Conservation (phyloP, 2,888 invertebrate species). For the Eulithis prunata region DNA sequence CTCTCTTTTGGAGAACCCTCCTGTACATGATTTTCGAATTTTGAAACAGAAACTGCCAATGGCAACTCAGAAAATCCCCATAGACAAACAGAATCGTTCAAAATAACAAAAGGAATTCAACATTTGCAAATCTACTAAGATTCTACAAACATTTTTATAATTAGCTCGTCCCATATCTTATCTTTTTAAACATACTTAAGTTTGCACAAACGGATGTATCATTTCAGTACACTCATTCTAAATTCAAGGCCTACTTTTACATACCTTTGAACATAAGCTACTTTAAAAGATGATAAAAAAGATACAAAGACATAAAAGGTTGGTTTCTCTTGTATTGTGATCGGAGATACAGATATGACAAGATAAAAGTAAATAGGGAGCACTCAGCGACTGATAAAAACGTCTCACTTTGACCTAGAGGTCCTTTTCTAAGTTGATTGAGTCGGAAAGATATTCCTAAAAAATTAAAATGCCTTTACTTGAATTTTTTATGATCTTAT, state of each 20-base stretch:
- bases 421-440: background rate
- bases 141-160: constrained; percentile 46
- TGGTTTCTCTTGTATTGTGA: background rate
- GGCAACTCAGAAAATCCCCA: constrained; percentile 49
- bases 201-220: constrained; percentile 16
- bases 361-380: background rate
- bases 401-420: background rate
- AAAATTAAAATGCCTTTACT: too few relatives aligned
- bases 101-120: constrained; percentile 73
- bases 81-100: constrained; percentile 18
- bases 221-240: constrained; percentile 6
- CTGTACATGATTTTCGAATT: constrained; percentile 57
- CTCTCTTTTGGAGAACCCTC: constrained; percentile 58
- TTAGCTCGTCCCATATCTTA: constrained; percentile 45
- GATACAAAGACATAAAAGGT: background rate
- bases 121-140: constrained; percentile 58
- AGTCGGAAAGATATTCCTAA: too few relatives aligned
- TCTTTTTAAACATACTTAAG: constrained; percentile 37
- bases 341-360: background rate
- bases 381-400: background rate
- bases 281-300: constrained; percentile 1
- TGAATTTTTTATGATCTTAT: too few relatives aligned
- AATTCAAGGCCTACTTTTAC: constrained; percentile 22
- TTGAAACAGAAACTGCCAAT: constrained; percentile 30
- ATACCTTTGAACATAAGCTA: constrained; percentile 31